Evolutionary conservation across 2,113 vertebrate genomes (phyloP).

Genomic region (Campylomormyrus numenius): DNA sequence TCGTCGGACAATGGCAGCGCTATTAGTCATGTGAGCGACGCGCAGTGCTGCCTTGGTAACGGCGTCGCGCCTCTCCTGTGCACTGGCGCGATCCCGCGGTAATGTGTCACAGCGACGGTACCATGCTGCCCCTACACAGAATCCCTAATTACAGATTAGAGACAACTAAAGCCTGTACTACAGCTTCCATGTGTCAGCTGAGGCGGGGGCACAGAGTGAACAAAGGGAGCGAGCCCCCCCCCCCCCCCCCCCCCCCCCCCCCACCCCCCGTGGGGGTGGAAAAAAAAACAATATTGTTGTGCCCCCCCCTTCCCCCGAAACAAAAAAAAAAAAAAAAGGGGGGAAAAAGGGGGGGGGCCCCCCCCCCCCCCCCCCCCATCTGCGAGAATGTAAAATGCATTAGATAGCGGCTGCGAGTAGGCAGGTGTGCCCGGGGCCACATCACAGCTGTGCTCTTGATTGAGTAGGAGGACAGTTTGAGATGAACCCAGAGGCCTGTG

Average conservation of each 20-base stretch:
- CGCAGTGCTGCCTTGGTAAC: constrained; percentile 20
- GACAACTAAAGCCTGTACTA: constrained; percentile 40
- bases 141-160: constrained; percentile 52
- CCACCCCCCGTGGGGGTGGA: too few relatives aligned
- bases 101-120: background rate
- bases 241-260: constrained; percentile 25
- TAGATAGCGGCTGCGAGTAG: constrained; percentile 48
- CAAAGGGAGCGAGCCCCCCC: constrained; percentile 21
- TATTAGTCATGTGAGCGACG: constrained; percentile 21
- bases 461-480: constrained; percentile 49
- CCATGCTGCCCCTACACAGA: constrained; percentile 34
- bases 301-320: too few relatives aligned
- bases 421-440: constrained; percentile 48
- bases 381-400: constrained; percentile 48
- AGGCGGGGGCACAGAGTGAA: constrained; percentile 41
- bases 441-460: constrained; percentile 41
- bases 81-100: constrained; percentile 7
- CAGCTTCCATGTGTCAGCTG: constrained; percentile 50
- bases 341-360: too few relatives aligned
- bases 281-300: too few relatives aligned
- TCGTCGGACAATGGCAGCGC: constrained; percentile 1
- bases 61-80: constrained; percentile 25
- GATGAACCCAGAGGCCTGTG: constrained; percentile 42
- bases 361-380: constrained; percentile 26
- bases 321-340: too few relatives aligned